Percentiles rank a stretch among this genome's conserved stretches.
Conservation (phyloP, 2,888 invertebrate genomes). For the Dimorphilus gyrociliatus region DNA sequence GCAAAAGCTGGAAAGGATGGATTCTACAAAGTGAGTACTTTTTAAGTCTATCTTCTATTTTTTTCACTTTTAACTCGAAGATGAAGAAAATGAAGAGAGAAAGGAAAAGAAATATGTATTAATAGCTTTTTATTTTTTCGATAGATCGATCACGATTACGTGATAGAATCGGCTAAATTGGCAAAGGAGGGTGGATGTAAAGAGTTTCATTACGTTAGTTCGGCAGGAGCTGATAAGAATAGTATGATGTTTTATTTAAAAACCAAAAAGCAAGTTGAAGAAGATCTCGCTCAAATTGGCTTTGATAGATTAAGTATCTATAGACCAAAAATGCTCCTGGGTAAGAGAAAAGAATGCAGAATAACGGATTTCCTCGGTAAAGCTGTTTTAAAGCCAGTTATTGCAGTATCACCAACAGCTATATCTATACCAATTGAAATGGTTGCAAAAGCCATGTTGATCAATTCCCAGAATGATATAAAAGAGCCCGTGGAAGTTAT, state of each 20-base stretch:
- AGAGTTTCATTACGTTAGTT: conserved; percentile 40
- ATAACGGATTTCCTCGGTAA: conserved; percentile 19
- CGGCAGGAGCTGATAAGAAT: conserved; percentile 40
- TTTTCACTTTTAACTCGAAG: too few relatives aligned
- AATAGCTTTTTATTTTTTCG: too few relatives aligned
- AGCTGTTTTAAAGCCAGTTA: conserved; percentile 22
- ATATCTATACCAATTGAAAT: conserved; percentile 24
- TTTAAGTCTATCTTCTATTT: too few relatives aligned
- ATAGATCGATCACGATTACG: conserved; percentile 43
- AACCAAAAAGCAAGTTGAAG: conserved; percentile 39
- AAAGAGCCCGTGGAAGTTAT: too few relatives aligned
- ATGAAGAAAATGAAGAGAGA: too few relatives aligned
- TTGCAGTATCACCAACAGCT: conserved; percentile 25
- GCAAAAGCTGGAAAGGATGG: conserved; percentile 41
- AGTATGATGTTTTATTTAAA: conserved; percentile 38
- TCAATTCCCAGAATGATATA: conserved; percentile 15
- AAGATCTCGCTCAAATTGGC: conserved; percentile 25
- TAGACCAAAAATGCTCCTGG: conserved; percentile 32
- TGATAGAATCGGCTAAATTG: conserved; percentile 37
- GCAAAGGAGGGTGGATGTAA: conserved; percentile 38
- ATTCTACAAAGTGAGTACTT: conserved; percentile 33
- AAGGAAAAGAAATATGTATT: too few relatives aligned
- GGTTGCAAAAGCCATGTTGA: conserved; percentile 28
- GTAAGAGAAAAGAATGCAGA: conserved; percentile 24
- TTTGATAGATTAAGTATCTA: conserved; percentile 30